phyloP scores from a whole-genome alignment of 2,888 invertebrate species.

The Leptura quadrifasciata region DNA sequence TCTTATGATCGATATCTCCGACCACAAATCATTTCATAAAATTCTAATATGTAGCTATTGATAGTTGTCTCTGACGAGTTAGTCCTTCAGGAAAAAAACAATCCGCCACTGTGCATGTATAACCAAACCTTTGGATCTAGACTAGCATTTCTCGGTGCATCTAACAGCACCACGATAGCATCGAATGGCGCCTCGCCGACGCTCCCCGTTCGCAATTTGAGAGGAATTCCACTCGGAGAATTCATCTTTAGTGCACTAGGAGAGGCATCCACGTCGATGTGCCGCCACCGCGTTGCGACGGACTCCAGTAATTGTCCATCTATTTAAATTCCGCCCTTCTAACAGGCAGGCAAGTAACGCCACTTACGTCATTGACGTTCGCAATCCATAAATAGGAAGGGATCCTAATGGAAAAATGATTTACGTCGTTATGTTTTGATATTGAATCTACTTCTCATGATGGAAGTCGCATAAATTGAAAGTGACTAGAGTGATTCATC shows the following conservation, averaged over 20 bases:
- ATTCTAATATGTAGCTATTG: too few relatives aligned
- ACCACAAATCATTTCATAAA: too few relatives aligned
- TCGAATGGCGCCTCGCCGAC: conserved; percentile 32
- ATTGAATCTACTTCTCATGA: background rate
- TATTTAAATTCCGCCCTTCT: conserved; percentile 34
- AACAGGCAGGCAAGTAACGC: conserved; percentile 5
- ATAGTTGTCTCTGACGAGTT: too few relatives aligned
- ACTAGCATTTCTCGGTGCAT: conserved; percentile 5
- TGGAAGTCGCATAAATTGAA: conserved; percentile 19
- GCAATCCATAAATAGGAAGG: background rate
- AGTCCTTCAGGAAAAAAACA: too few relatives aligned
- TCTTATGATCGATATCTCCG: too few relatives aligned
- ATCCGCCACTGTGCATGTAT: background rate
- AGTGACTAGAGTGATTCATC: conserved; percentile 26
- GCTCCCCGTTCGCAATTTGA: conserved; percentile 46
- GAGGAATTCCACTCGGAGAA: conserved; percentile 45
- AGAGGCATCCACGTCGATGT: conserved; percentile 9
- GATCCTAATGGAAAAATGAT: conserved; percentile 24
- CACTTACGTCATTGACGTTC: conserved; percentile 21
- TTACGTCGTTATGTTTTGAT: conserved; percentile 14
- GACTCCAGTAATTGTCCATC: conserved; percentile 24
- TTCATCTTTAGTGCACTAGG: conserved; percentile 36
- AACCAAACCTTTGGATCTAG: background rate
- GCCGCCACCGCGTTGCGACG: conserved; percentile 12
- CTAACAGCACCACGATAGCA: conserved; percentile 27